Evolutionary conservation across 2,113 vertebrate genomes (phyloP), one percentile per base, ranked within the genome.

Genomic region (Spermophilus dauricus): DNA sequence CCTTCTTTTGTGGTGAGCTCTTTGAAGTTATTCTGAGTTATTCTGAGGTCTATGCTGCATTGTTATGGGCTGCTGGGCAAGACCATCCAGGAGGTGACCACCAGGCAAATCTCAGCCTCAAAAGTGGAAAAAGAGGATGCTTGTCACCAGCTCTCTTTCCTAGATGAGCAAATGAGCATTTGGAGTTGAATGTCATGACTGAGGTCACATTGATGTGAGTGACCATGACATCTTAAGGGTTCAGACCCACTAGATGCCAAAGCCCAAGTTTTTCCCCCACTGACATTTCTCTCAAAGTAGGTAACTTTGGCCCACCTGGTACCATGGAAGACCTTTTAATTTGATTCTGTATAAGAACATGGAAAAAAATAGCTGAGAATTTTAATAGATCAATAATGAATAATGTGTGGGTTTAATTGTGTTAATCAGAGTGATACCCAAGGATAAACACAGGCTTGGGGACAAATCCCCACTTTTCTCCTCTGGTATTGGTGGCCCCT

Each of bases 251-350:
- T 58, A 26, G 84, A 30, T 69, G 63, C 56, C 26, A 24, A n/a
- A 70, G 10, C 11, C 85, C 7, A 30, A 17, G 20, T 4, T 56
- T 73, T 65, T 45, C 67, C 53, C 13, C 13, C 5, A 56, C 4
- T 51, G 58, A 77, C 39, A 24, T 61, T 32, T 37, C 58, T 93
- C 5, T 30, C 51, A 51, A 8, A 67, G n/a, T 39, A 37, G 24
- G 6, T 45, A 20, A 76, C 1, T 2, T 18, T 26, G 5, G 56
- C 48, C 8, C 4, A 6, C 3, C 4, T 16, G 10, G 32, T 28
- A 45, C 58, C 48, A 65, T 13, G 24, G 8, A n/a, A 56, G 58
- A 30, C 4, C 14, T 48, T 77, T 78, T 72, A 48, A 63, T 18
- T 30, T 12, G 28, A n/a, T 72, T 58, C 37, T 82, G 53, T 18